Evolutionary conservation across 2,113 vertebrate species (phyloP), one percentile per base, ranked within the genome.

Genomic region (Syngnathus scovelli): DNA sequence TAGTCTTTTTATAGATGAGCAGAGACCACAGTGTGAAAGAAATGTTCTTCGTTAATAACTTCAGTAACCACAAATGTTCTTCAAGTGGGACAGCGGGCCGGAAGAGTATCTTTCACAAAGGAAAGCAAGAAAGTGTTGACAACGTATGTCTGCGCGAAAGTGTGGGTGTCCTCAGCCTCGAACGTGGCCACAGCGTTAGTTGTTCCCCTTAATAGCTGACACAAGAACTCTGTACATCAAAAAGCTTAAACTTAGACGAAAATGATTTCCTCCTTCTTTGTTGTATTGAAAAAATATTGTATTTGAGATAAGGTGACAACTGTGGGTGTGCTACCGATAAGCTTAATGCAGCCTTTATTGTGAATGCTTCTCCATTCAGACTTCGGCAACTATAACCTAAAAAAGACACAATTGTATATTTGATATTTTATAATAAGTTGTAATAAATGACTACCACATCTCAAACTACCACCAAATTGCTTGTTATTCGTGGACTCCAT

Each of bases 51-150:
- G 71, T 83, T 79, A 84, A 84, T 81, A 86, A 80, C 85, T 70
- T 90, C 87, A 87, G 79, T 46, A 73, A 87, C 90, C 88, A 82
- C 89, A 89, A 85, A 77, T 78, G 78, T 75, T 78, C 84, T 88
- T 89, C 82, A 89, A 88, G 87, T 89, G 87, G 83, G 78, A 72
- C 83, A 62, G 71, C 15, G 2, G 69, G 78, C 85, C 78, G 86
- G 86, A 86, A 88, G 81, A 78, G 72, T 61, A 62, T 61, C 76
- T 86, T 85, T 87, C 79, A 85, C 79, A 79, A 46, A 37, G 71
- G 71, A 46, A 15, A 69, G 74, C 65, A 66, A 71, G 71, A 71
- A 83, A 75, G 87, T 84, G 87, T 87, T 87, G 87, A 88, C 84
- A 88, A 70, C 68, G 56, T 69, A 70, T 63, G 39, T 69, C 55